These are phyloP conservation scores for Lophius piscatorius DNA, from an alignment of 2,113 vertebrate species.

Conservation along the genomic window DNA sequence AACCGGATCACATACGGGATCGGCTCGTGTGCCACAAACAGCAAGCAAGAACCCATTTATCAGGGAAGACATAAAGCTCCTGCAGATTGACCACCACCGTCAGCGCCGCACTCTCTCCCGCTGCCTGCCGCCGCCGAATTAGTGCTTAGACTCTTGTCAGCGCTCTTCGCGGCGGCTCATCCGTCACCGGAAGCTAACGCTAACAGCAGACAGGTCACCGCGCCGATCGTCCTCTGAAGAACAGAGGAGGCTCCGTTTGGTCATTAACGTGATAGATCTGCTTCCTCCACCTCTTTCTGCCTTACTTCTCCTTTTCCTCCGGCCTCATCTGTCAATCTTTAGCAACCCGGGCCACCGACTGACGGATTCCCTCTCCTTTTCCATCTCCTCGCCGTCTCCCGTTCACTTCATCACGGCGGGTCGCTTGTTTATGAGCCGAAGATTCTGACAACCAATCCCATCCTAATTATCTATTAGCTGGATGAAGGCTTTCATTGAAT, in stretches of 20 bases:
- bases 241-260: conserved; percentile 45
- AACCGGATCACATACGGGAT: too few relatives aligned
- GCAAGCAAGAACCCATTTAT: conserved; percentile 21
- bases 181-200: conserved; percentile 59
- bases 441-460: conserved; percentile 13
- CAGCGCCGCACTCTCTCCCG: conserved; percentile 19
- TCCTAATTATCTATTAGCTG: conserved; percentile 47
- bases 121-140: conserved; percentile 55
- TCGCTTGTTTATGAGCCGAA: conserved; percentile 26
- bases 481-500: conserved; percentile 49
- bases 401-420: conserved; percentile 1
- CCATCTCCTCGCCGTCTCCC: conserved; percentile 14
- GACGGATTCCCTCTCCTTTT: conserved; percentile 32
- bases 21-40: conserved; percentile 21
- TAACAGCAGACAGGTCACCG: conserved; percentile 67
- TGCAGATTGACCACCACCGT: conserved; percentile 29
- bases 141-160: conserved; percentile 56
- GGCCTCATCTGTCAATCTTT: conserved; percentile 49
- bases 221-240: conserved; percentile 63
- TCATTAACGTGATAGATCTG: conserved; percentile 70
- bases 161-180: conserved; percentile 53
- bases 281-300: conserved; percentile 47
- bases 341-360: conserved; percentile 11
- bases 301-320: conserved; percentile 43
- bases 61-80: conserved; percentile 18